phyloP scores from a whole-genome alignment of 2,888 invertebrate genomes.

The Agriopis marginaria region DNA sequence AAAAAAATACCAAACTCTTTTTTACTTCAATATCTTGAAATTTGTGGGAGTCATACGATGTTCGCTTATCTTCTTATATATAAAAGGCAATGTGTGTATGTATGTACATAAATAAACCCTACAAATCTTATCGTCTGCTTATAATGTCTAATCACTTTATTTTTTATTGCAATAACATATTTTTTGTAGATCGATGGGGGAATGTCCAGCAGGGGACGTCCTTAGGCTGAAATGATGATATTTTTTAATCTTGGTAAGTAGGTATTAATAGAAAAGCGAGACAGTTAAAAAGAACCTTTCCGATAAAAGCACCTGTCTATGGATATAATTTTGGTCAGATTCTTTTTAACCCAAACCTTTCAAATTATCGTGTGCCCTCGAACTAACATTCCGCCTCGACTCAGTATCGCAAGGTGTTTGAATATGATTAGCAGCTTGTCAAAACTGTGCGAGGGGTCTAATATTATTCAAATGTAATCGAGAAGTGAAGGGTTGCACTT shows the following conservation, averaged over 20 bases:
- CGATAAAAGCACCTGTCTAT: constrained; percentile 54
- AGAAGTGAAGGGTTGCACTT: constrained; percentile 71
- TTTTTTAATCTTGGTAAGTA: not conserved
- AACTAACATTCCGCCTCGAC: constrained; percentile 74
- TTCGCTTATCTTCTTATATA: too few species aligned
- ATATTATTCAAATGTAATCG: constrained; percentile 78
- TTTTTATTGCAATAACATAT: too few species aligned
- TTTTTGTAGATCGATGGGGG: too few species aligned
- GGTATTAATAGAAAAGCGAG: not conserved
- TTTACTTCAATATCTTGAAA: too few species aligned
- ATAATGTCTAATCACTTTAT: too few species aligned
- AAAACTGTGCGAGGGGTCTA: constrained; percentile 78
- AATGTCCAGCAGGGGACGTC: too few species aligned
- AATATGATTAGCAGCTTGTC: constrained; percentile 87
- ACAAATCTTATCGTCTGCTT: too few species aligned
- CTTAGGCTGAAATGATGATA: too few species aligned
- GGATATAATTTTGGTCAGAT: constrained; percentile 67
- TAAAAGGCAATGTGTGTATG: too few species aligned
- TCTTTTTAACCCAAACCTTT: constrained; percentile 71
- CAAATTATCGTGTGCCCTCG: constrained; percentile 71
- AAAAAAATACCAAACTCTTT: too few species aligned
- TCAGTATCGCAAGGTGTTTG: constrained; percentile 82
- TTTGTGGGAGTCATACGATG: too few species aligned
- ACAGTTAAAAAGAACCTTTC: not conserved
- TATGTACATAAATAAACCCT: too few species aligned